Conservation (phyloP, 2,797 vertebrate genomes). For the Paedocypris micromegethes region DNA sequence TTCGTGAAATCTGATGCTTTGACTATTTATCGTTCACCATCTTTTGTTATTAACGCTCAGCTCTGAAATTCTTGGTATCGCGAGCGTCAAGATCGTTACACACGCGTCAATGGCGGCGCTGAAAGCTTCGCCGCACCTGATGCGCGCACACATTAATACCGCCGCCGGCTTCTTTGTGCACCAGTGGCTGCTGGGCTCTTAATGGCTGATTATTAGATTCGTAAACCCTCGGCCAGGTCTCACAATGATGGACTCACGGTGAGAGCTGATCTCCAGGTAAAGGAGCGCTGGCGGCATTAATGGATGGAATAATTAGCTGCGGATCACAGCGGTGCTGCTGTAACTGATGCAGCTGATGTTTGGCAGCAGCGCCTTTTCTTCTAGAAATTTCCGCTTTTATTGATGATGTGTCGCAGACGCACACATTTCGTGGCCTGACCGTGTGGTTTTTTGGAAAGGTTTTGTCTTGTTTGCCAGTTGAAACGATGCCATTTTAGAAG, state of each 20-base stretch:
- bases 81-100: too few relatives aligned
- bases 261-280: constrained; percentile 24
- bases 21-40: too few relatives aligned
- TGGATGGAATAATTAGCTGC: constrained; percentile 20
- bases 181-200: constrained; percentile 4
- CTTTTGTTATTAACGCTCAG: too few relatives aligned
- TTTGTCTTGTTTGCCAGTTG: too few relatives aligned
- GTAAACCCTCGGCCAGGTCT: constrained; percentile 12
- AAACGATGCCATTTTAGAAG: too few relatives aligned
- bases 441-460: too few relatives aligned
- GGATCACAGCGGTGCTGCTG: constrained; percentile 8
- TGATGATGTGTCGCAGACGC: too few relatives aligned
- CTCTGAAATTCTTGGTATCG: too few relatives aligned
- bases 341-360: neutral
- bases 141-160: neutral
- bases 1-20: too few relatives aligned
- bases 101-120: too few relatives aligned
- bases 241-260: constrained; percentile 24
- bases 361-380: neutral
- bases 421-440: too few relatives aligned
- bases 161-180: constrained; percentile 5
- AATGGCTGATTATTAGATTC: constrained; percentile 21
- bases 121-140: too few relatives aligned
- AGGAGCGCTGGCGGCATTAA: constrained; percentile 12
- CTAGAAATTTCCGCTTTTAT: neutral